Base-by-base conservation (phyloP, 35 echinoderm and acorn worm species). In the Holothuria glaberrima region DNA sequence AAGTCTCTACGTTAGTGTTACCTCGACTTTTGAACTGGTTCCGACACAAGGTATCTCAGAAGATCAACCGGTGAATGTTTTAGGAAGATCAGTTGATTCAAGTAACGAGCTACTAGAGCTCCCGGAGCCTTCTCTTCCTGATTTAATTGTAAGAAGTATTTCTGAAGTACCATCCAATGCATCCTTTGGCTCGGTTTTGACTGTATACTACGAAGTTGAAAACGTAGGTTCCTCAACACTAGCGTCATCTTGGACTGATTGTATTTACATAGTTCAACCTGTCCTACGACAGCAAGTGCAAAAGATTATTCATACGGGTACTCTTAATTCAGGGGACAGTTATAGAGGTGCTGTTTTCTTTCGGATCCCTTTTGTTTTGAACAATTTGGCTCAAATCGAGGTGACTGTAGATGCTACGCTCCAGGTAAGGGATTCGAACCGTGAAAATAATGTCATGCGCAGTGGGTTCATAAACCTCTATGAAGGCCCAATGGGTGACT, bases 401-500 rank as follows among this genome's bases (percentile, higher is more conserved):
- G 85, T 92, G 21, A 19, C 22, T 25, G 58, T 81, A 17, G 86
- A 92, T 71, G 41, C 26, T 9, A 68, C 52, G 19, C 21, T 17
- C 22, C 86, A 68, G 25, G 86, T 88, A 2, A 32, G 67, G 2
- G 91, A 92, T 35, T 20, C 59, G 6, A 67, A 81, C 26, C 48
- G 26, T n/a, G 71, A 68, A 14, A 88, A 92, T 48, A 92, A 92
- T 82, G 58, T 67, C 6, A 22, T 5, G 26, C 18, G 65, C 28
- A 70, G 80, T 52, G 34, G 5, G 18, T 22, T 27, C 32, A 58
- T 88, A 10, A 45, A 80, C 1, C 24, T 92, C 4, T 75, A 68
- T 4, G 65, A 76, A 59, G 84, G 80, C 29, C 91, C 91, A 12
- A 86, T 88, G 45, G 83, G 79, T 34, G 91, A 92, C 41, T 58